These are phyloP conservation scores for Odontothrips loti DNA, from an alignment of 2,888 invertebrate species.

Conservation along the genomic window DNA sequence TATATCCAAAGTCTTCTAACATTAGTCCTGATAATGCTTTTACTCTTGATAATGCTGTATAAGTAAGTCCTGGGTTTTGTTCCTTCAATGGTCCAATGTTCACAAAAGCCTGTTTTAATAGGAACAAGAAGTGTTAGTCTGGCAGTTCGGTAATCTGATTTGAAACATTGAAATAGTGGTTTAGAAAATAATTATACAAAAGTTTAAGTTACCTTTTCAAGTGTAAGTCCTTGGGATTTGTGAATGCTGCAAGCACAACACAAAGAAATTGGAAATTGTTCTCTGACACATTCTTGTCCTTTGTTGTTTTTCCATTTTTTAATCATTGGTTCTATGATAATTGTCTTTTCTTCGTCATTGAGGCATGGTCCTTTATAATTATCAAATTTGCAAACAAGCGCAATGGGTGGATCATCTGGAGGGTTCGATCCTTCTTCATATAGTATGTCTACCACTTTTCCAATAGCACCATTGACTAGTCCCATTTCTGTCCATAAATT, in stretches of 20 bases:
- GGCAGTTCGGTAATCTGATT: no score
- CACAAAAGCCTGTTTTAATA: background rate
- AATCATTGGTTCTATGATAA: background rate
- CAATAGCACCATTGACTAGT: conserved; percentile 40
- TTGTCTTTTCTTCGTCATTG: background rate
- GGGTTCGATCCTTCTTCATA: conserved; percentile 35
- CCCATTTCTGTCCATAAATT: conserved; percentile 32
- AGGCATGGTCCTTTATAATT: background rate
- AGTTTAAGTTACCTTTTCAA: conserved; percentile 34
- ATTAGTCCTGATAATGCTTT: conserved; percentile 29
- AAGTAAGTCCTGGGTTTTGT: conserved; percentile 37
- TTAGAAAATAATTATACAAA: conserved; percentile 35
- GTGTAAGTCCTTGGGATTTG: conserved; percentile 39
- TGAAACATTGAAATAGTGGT: background rate
- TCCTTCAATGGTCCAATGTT: background rate
- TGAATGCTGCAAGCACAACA: conserved; percentile 40
- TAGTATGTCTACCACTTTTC: conserved; percentile 34
- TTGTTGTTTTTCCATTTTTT: background rate
- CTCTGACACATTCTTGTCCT: conserved; percentile 31
- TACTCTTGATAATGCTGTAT: conserved; percentile 39
- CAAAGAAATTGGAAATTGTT: conserved; percentile 39
- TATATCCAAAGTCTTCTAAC: background rate
- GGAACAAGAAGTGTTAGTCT: no score
- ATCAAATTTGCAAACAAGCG: background rate
- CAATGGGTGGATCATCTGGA: conserved; percentile 30